Percentiles rank a stretch among this genome's conserved stretches.
Evolutionary conservation across 92 coral and sea anemone species (phyloP).

Genomic region (Phenganax marumi): DNA sequence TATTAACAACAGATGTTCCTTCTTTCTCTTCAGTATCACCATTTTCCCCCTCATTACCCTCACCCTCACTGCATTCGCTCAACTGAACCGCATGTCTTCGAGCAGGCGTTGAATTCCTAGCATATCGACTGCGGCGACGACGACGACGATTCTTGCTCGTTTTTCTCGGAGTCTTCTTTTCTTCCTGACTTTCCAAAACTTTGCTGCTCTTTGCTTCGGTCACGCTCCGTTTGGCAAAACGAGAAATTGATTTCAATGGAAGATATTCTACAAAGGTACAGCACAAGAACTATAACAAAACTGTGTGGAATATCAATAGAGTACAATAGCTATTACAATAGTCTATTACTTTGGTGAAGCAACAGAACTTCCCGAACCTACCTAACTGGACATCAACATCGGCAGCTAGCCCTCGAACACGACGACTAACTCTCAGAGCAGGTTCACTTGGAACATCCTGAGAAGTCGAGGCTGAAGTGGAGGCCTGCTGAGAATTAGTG

Average conservation of each 20-base stretch:
- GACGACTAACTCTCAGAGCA: constrained; percentile 22
- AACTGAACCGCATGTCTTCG: background rate
- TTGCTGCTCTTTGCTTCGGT: background rate
- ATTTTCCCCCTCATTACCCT: constrained; percentile 3
- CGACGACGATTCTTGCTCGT: constrained; percentile 5
- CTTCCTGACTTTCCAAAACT: background rate
- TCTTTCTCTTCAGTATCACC: constrained; percentile 24
- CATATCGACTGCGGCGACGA: constrained; percentile 10
- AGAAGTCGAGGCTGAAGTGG: background rate
- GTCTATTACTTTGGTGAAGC: too few species aligned
- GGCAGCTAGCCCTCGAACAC: constrained; percentile 33
- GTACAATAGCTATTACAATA: too few species aligned
- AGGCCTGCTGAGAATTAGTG: background rate
- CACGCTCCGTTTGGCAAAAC: background rate
- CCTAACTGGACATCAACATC: constrained; percentile 39
- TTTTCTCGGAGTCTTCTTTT: constrained; percentile 30
- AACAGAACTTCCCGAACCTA: background rate
- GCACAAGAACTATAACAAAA: too few species aligned
- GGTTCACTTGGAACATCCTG: background rate
- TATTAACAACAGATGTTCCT: constrained; percentile 16
- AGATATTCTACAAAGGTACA: background rate
- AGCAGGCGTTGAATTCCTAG: background rate
- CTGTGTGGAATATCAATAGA: too few species aligned
- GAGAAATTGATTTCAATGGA: background rate
- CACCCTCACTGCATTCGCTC: constrained; percentile 23